Base-by-base conservation (phyloP, 2,113 vertebrate species). In the Istiophorus platypterus region DNA sequence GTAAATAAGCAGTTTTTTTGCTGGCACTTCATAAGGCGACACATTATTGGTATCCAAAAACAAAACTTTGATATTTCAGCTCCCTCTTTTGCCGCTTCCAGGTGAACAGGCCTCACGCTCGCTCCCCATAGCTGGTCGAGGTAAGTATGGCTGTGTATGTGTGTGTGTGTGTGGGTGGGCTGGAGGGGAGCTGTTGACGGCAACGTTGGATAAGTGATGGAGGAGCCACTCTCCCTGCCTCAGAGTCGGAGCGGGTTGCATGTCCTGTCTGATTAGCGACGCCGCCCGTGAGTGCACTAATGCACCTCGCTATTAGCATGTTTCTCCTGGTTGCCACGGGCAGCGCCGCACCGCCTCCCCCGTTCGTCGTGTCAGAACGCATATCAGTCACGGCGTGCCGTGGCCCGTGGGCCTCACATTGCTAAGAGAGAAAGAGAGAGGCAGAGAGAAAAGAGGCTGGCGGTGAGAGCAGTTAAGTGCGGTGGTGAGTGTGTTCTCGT, bases 271-370 rank as follows among this genome's bases (percentile, higher is more conserved):
- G 90, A 95, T 95, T 94, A 94, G 88, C 84, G 10, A 42, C 13
- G 81, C 77, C 6, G 64, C 61, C 81, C 78, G 62, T 93, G 91
- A 94, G 88, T 91, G 90, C 93, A 88, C 92, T 95, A 95, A 95
- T 95, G 95, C 92, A 93, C 86, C 88, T 92, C 85, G 85, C 88
- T 92, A 95, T 95, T 95, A 94, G 88, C 93, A 94, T 94, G 92
- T 94, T 93, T 86, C 91, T 92, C 84, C 89, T 85, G 90, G 89
- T 93, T 91, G 94, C 94, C 93, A 94, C 86, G 85, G 95, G 95
- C 92, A 89, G 90, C 89, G 84, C 86, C 65, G 72, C 72, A 51
- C 84, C 68, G 88, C 84, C 89, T 80, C 85, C 75, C 31, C 77
- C 34, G 67, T 82, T 90, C 76, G 76, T 85, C 88, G 65, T 93